Conservation (phyloP, 2,797 vertebrate species). For the Aeoliscus strigatus region DNA sequence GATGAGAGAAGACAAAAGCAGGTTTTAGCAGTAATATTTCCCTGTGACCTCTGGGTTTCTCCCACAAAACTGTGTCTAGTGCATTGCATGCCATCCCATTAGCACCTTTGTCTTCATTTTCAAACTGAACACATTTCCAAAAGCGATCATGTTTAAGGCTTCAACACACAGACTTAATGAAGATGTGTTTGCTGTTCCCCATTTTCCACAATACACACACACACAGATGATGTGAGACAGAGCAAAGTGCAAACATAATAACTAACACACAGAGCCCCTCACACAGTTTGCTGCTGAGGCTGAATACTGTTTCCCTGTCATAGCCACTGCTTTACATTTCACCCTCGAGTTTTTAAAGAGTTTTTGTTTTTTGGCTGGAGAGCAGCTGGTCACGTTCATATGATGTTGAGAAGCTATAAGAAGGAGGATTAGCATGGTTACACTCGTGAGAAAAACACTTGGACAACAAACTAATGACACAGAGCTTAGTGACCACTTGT, state of each 20-base stretch:
- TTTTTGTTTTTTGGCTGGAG: conserved; percentile 4
- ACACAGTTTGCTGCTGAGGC: not conserved
- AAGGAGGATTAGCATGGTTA: conserved; percentile 33
- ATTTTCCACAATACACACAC: too few relatives aligned
- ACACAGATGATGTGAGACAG: too few relatives aligned
- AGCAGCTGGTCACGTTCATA: conserved; percentile 36
- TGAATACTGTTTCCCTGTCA: not conserved
- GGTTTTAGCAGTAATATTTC: not conserved
- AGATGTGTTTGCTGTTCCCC: too few relatives aligned
- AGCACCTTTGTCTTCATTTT: too few relatives aligned
- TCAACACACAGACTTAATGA: not conserved
- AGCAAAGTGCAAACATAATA: too few relatives aligned
- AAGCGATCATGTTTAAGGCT: not conserved
- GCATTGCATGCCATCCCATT: too few relatives aligned
- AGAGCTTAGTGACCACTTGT: not conserved
- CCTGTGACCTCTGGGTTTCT: not conserved
- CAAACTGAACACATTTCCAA: not conserved
- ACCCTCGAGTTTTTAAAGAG: conserved; percentile 12
- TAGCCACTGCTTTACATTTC: conserved; percentile 11
- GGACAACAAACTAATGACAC: conserved; percentile 20
- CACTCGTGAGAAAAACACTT: conserved; percentile 30
- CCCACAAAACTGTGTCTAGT: not conserved
- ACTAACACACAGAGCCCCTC: too few relatives aligned
- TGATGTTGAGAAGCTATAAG: conserved; percentile 29
- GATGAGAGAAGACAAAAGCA: conserved; percentile 8